phyloP scores from a whole-genome alignment of 2,113 vertebrate species.

The Mustela lutreola region DNA sequence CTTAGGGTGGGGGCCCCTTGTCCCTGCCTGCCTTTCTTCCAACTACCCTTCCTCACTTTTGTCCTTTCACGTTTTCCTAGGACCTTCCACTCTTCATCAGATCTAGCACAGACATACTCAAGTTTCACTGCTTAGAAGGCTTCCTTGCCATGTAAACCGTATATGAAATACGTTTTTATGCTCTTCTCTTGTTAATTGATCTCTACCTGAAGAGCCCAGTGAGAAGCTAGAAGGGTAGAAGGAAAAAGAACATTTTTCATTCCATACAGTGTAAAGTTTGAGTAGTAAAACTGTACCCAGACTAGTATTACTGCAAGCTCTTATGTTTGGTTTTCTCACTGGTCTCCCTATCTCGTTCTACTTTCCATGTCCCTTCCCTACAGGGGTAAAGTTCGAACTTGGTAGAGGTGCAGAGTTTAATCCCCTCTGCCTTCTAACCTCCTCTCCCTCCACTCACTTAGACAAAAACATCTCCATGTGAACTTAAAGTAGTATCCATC shows the following conservation, averaged over 20 bases:
- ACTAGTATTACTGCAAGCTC: background rate
- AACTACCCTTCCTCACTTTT: background rate
- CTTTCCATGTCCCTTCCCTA: background rate
- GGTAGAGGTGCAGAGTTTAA: background rate
- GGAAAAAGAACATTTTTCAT: background rate
- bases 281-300: background rate
- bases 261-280: background rate
- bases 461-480: rapidly evolving
- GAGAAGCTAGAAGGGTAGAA: background rate
- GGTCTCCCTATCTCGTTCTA: background rate
- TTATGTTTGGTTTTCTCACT: background rate
- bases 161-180: background rate
- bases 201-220: background rate
- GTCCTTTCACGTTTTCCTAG: background rate
- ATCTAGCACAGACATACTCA: background rate
- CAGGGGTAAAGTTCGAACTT: background rate
- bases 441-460: background rate
- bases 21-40: too few relatives aligned
- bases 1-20: background rate
- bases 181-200: background rate
- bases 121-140: background rate
- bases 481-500: background rate
- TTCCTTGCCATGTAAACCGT: background rate
- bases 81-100: background rate
- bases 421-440: too few relatives aligned